Evolutionary conservation across 2,888 invertebrate species (phyloP), one percentile per base, ranked within the genome.

Genomic region (Sinohyriopsis cumingii): DNA sequence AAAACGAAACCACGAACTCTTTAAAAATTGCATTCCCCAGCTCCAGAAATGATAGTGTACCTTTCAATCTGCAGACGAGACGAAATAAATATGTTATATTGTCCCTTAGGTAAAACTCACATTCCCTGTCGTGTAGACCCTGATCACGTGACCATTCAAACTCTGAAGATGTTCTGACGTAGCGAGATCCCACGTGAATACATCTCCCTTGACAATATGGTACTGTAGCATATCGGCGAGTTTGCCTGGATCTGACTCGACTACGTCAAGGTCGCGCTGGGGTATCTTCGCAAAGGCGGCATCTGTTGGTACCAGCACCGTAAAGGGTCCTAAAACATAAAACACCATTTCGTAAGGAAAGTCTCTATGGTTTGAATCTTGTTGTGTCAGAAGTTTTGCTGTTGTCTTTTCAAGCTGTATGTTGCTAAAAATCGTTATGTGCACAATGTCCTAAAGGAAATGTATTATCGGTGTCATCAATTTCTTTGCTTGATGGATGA

Each of bases 261-360:
- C 67, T 6, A 65, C 55, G n/a, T 69, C 62, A 9, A 83, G 60
- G n/a, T 71, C 74, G 3, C 71, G 69, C 0, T 55, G 59, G 24
- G 82, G 81, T 20, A 83, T 60, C 33, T 74, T 77, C 12, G 71
- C 73, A 67, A 85, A 78, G 0, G 83, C 83, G 2, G 72, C 72
- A 67, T 85, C 76, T 18, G 80, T 76, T 2, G 84, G 85, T 5
- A 78, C 78, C 3, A 85, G 66, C 0, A 84, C 33, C 6, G 85
- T 85, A 65, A 78, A 82, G 22, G 84, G 83, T 24, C 82, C 84
- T 84, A 72, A 19, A 71, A 57, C 63, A 33, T 61, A 24, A 57
- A 70, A 59, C 3, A 63, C 9, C 6, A 24, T 19, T 61, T 22
- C 25, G 22, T 24, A 0, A 25, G 15, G 22, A 0, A 57, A 57